A percentile compares a stretch with the other conserved stretches of the same genome.
Conservation (phyloP, 2,888 invertebrate genomes). For the Diogma glabrata region DNA sequence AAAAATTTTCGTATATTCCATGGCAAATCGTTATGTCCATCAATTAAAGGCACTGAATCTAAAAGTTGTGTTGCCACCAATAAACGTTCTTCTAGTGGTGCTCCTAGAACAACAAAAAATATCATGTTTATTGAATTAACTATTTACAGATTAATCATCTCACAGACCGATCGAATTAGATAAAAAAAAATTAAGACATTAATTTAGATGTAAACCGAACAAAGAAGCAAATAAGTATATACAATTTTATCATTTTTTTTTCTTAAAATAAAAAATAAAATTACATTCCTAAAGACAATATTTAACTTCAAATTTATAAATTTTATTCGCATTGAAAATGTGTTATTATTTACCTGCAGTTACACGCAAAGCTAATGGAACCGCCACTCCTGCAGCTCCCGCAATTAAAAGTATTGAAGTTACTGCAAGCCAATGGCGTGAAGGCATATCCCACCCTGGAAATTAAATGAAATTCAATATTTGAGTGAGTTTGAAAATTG, state of each 20-base stretch:
- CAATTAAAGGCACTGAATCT: constrained; percentile 67
- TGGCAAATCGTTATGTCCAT: constrained; percentile 83
- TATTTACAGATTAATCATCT: no score
- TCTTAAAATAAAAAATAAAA: no score
- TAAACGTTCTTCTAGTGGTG: constrained; percentile 63
- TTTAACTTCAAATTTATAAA: no score
- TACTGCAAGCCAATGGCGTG: constrained; percentile 66
- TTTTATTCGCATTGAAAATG: no score
- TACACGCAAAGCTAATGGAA: constrained; percentile 64
- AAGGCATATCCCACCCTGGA: constrained; percentile 42
- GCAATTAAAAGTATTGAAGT: constrained; percentile 63
- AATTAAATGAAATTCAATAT: constrained; percentile 15
- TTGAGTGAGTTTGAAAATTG: not conserved
- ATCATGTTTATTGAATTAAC: no score
- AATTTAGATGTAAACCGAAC: not conserved
- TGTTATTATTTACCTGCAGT: constrained; percentile 43
- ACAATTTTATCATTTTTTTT: not conserved
- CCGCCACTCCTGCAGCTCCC: constrained; percentile 68
- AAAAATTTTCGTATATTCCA: constrained; percentile 86
- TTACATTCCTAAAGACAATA: no score
- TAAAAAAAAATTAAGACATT: no score
- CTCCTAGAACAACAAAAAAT: no score
- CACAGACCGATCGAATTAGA: no score
- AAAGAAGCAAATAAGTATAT: not conserved
- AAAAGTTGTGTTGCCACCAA: constrained; percentile 60